A percentile compares a stretch with the other conserved stretches of the same genome.
Evolutionary conservation across 2,113 vertebrate genomes (phyloP).

Genomic region (Holacanthus passer): DNA sequence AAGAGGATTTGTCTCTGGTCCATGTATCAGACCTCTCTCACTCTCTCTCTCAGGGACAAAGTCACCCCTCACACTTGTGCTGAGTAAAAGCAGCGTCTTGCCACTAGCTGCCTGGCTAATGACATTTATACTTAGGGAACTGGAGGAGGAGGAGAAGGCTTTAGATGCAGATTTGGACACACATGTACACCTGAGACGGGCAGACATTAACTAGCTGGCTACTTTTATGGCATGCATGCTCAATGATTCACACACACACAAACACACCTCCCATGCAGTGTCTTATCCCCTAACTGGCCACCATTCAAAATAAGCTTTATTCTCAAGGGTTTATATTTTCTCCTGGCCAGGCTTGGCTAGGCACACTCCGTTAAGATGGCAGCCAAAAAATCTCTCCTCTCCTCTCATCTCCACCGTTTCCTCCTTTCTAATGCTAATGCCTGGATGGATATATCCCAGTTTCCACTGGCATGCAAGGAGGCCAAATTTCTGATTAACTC

Average conservation of each 20-base stretch:
- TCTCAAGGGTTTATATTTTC: constrained; percentile 81
- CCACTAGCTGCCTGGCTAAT: constrained; percentile 74
- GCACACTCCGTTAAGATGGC: constrained; percentile 79
- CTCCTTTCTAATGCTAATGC: constrained; percentile 83
- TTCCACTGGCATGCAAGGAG: constrained; percentile 64
- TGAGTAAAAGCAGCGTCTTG: constrained; percentile 64
- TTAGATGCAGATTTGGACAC: constrained; percentile 77
- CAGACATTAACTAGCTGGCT: constrained; percentile 68
- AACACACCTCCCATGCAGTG: constrained; percentile 57
- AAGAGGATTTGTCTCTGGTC: constrained; percentile 86
- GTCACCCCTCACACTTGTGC: constrained; percentile 71
- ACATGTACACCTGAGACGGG: constrained; percentile 73
- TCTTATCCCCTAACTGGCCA: constrained; percentile 80
- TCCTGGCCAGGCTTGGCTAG: constrained; percentile 75
- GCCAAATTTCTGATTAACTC: constrained; percentile 81
- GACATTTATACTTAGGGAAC: constrained; percentile 80
- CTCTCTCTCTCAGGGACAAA: constrained; percentile 73
- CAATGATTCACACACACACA: constrained; percentile 55
- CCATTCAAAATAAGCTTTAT: constrained; percentile 83
- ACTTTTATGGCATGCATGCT: constrained; percentile 64
- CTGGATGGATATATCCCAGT: constrained; percentile 77
- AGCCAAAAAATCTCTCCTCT: constrained; percentile 80
- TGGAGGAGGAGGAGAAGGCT: constrained; percentile 70
- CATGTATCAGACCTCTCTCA: constrained; percentile 76
- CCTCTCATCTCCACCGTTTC: constrained; percentile 74